Evolutionary conservation across 2,797 vertebrate species (phyloP), one percentile per base, ranked within the genome.

Genomic region (Melanotaenia nigrans): DNA sequence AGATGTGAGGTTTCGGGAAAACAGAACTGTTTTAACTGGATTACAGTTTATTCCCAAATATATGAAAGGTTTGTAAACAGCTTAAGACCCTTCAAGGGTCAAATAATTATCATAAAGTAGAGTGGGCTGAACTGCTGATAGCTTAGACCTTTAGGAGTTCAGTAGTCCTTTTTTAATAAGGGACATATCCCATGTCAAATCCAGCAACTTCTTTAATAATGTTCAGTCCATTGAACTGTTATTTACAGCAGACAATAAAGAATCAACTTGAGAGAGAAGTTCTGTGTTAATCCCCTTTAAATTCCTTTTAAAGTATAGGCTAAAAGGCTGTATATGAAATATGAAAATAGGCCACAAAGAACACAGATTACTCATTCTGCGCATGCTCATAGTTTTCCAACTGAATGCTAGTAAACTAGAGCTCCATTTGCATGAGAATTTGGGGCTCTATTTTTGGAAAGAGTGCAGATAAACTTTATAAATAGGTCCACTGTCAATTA

Each of bases 391-490:
- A 22, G 40, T 53, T 63, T 66, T 71, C 64, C 9, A 59, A 66
- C 22, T 35, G 20, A 66, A 57, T 14, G 28, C 18, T 38, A 64
- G 59, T 49, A 56, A 49, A 59, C 13, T 7, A 38, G 55, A 64
- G 28, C 38, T 65, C 6, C 18, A 71, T 76, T 73, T 80, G 74
- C 40, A 72, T 72, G 42, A 1, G 55, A 66, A 76, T 81, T 76
- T 64, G 36, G 22, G 22, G 20, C 70, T 76, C 69, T 81, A 82
- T 83, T 81, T 83, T 70, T 71, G 59, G 82, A 73, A 30, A 65
- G 20, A 49, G 20, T 4, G 24, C 59, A 75, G 35, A 65, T 20
- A 66, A 65, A 70, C 20, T 49, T 42, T 61, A 71, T 49, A 49
- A 49, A 49, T 49, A 81, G 70, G 47, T 11, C 51, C 54, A 30